Percentiles rank a stretch among this genome's conserved stretches.
Evolutionary conservation across 92 coral and sea anemone species (phyloP).

Genomic region (Epizoanthus illoricatus): DNA sequence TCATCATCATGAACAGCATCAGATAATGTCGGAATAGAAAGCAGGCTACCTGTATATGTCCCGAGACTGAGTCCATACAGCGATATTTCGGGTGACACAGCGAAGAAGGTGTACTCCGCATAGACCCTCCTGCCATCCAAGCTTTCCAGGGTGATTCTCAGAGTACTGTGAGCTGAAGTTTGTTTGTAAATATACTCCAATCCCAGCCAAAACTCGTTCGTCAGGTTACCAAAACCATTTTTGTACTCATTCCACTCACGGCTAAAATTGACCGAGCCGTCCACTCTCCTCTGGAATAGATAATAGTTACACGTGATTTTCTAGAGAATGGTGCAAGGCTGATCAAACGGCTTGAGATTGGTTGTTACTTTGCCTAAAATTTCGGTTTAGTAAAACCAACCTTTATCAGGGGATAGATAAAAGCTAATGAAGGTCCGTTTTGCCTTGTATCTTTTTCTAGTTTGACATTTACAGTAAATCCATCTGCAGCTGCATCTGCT

Average conservation of each 20-base stretch:
- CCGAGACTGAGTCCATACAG: constrained; percentile 10
- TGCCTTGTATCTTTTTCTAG: no score
- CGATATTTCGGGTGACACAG: constrained; percentile 14
- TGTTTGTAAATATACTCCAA: not conserved
- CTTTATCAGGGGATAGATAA: no score
- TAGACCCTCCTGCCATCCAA: not conserved
- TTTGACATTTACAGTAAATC: no score
- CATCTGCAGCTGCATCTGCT: no score
- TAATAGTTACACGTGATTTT: not conserved
- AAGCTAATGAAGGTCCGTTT: no score
- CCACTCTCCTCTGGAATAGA: constrained; percentile 16
- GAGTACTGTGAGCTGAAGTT: not conserved
- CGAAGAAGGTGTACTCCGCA: constrained; percentile 21
- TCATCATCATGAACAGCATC: no score
- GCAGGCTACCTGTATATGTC: not conserved
- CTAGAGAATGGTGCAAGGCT: no score
- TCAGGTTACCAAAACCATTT: constrained; percentile 21
- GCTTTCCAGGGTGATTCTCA: constrained; percentile 17
- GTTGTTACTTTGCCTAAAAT: no score
- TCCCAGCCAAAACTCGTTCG: constrained; percentile 29
- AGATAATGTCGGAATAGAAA: no score
- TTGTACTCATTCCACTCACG: constrained; percentile 32
- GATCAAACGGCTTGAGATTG: no score
- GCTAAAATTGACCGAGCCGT: constrained; percentile 24
- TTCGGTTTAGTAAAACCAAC: no score